Conservation (phyloP, 2,888 invertebrate species). For the Abscondita cerata region DNA sequence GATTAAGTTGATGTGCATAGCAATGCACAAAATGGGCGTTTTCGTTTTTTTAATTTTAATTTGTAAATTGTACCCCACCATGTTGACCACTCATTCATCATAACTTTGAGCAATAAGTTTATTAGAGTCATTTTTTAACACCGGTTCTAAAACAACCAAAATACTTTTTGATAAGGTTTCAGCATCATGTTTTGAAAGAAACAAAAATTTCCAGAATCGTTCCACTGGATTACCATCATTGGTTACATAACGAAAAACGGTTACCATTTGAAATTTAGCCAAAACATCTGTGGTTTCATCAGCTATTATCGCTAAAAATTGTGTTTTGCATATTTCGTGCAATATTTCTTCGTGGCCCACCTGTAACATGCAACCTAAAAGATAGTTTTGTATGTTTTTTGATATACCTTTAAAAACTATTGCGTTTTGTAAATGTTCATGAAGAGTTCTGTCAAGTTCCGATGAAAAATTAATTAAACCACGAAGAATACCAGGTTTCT, state of each 20-base stretch:
- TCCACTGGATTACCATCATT: too few relatives aligned
- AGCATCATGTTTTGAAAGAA: constrained; percentile 20
- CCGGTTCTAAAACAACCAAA: constrained; percentile 15
- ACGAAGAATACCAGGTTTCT: constrained; percentile 43
- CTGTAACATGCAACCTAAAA: too few relatives aligned
- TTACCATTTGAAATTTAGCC: too few relatives aligned
- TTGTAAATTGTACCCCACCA: constrained; percentile 38
- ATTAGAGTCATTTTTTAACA: constrained; percentile 39
- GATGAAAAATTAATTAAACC: constrained; percentile 47
- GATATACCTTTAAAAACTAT: constrained; percentile 42
- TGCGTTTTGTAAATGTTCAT: constrained; percentile 44
- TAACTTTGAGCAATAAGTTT: too few relatives aligned
- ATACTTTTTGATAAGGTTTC: constrained; percentile 1
- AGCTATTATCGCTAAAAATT: too few relatives aligned
- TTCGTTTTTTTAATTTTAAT: too few relatives aligned
- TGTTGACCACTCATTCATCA: constrained; percentile 42
- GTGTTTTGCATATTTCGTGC: constrained; percentile 32
- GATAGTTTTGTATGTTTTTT: constrained; percentile 48
- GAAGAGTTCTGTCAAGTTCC: too few relatives aligned
- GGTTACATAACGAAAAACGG: too few relatives aligned
- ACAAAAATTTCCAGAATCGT: too few relatives aligned
- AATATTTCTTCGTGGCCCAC: constrained; percentile 43
- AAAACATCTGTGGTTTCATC: too few relatives aligned
- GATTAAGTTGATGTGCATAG: constrained; percentile 37
- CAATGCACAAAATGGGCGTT: constrained; percentile 34